These are phyloP conservation scores for Takifugu flavidus DNA, from an alignment of 2,113 vertebrate genomes.

Conservation along the genomic window DNA sequence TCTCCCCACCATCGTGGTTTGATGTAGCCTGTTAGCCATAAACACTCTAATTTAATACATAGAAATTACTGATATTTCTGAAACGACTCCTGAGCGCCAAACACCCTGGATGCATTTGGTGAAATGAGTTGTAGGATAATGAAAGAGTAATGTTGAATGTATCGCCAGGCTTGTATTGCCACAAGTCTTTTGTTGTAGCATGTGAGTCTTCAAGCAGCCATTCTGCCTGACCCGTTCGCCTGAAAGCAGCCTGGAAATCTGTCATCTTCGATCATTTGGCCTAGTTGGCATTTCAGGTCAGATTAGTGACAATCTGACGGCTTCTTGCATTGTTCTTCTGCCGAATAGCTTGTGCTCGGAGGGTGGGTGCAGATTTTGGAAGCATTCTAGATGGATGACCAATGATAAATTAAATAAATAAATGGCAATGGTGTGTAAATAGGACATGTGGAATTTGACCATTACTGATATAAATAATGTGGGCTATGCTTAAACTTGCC, in stretches of 20 bases:
- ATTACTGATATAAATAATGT: too few species aligned
- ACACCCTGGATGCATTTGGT: not conserved
- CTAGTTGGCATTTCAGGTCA: constrained; percentile 72
- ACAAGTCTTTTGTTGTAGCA: constrained; percentile 33
- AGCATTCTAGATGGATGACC: too few species aligned
- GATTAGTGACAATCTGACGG: constrained; percentile 61
- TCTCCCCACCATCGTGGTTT: constrained; percentile 17
- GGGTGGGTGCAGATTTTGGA: too few species aligned
- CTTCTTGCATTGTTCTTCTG: constrained; percentile 44
- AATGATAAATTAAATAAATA: too few species aligned
- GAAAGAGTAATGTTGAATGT: constrained; percentile 5
- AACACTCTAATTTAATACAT: not conserved
- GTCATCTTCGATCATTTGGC: constrained; percentile 77
- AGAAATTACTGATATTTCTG: constrained; percentile 2
- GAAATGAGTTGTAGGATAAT: not conserved
- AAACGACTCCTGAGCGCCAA: constrained; percentile 7
- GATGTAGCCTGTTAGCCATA: not conserved
- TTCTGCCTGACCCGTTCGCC: constrained; percentile 32
- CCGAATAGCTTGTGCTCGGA: not conserved
- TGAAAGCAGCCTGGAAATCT: constrained; percentile 73
- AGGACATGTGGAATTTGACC: too few species aligned
- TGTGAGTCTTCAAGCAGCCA: constrained; percentile 28
- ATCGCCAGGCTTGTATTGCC: constrained; percentile 4
- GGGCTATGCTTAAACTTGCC: too few species aligned
- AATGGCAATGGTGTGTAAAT: too few species aligned